These are phyloP conservation scores for Mobula hypostoma DNA, from an alignment of 2,113 vertebrate species.

Conservation along the genomic window DNA sequence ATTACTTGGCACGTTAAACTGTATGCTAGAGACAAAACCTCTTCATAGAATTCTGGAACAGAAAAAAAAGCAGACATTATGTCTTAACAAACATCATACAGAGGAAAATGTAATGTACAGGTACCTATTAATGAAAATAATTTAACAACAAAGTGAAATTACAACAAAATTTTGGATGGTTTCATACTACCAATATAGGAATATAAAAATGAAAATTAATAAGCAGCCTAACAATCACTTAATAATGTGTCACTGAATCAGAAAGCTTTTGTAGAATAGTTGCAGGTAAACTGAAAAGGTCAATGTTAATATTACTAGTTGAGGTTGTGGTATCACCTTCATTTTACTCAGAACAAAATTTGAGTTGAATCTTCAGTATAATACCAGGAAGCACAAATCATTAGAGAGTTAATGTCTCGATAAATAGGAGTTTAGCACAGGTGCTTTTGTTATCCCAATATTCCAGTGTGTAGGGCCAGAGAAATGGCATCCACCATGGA, in stretches of 20 bases:
- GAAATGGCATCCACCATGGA: too few relatives aligned
- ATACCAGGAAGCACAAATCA: neutral
- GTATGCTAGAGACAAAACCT: conserved; percentile 88
- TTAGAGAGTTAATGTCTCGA: neutral
- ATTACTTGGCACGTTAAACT: conserved; percentile 87
- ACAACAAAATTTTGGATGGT: neutral
- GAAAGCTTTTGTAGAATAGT: neutral
- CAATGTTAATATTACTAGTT: neutral
- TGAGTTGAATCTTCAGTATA: neutral
- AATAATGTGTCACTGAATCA: neutral
- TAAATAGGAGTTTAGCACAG: too few relatives aligned
- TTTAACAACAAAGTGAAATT: neutral
- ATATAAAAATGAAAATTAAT: neutral
- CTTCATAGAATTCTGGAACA: conserved; percentile 89
- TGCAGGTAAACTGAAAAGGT: neutral
- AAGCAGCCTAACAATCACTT: neutral
- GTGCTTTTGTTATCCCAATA: too few relatives aligned
- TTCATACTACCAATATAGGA: neutral
- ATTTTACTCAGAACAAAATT: neutral
- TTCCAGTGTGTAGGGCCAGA: too few relatives aligned
- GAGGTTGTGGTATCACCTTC: neutral
- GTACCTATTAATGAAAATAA: neutral
- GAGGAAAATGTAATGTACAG: neutral
- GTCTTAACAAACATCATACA: conserved; percentile 37
- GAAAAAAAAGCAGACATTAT: conserved; percentile 1